phyloP scores from a whole-genome alignment of 2,888 invertebrate genomes.

The Tribolium freemani region DNA sequence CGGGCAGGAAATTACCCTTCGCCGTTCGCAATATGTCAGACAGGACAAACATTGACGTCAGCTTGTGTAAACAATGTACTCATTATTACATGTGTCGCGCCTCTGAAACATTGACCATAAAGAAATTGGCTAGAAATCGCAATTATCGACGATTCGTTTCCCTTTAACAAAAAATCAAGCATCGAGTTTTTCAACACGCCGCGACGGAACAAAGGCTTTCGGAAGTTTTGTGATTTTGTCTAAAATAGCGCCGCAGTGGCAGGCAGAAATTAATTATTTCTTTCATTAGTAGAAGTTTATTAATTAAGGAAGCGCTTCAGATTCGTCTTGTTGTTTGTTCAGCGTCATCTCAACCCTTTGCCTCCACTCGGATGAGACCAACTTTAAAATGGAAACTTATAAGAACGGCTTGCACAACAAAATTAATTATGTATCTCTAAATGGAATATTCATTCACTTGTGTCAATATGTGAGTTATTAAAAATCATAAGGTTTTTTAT shows the following conservation, averaged over 20 bases:
- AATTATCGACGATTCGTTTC: slow-evolving; percentile 4
- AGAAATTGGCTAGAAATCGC: slow-evolving; percentile 32
- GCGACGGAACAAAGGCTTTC: slow-evolving; percentile 28
- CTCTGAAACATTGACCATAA: slow-evolving; percentile 44
- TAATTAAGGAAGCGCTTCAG: slow-evolving; percentile 69
- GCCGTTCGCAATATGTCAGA: slow-evolving; percentile 68
- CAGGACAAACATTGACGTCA: slow-evolving; percentile 68
- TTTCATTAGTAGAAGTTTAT: slow-evolving; percentile 71
- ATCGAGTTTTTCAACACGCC: neutral
- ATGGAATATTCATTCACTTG: slow-evolving; percentile 61
- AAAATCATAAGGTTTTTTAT: slow-evolving; percentile 37
- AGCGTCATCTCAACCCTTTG: slow-evolving; percentile 69
- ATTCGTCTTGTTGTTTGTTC: slow-evolving; percentile 68
- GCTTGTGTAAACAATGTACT: slow-evolving; percentile 61
- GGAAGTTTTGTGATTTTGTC: slow-evolving; percentile 48
- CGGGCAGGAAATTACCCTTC: slow-evolving; percentile 67
- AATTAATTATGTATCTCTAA: slow-evolving; percentile 67
- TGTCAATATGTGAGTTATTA: slow-evolving; percentile 47
- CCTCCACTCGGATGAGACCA: slow-evolving; percentile 64
- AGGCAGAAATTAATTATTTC: slow-evolving; percentile 70
- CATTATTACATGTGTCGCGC: slow-evolving; percentile 59
- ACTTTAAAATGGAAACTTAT: slow-evolving; percentile 68
- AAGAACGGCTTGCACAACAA: slow-evolving; percentile 62
- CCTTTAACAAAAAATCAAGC: neutral
- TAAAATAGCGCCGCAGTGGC: slow-evolving; percentile 62